phyloP scores from a whole-genome alignment of 2,888 invertebrate species.

The Patella caerulea region DNA sequence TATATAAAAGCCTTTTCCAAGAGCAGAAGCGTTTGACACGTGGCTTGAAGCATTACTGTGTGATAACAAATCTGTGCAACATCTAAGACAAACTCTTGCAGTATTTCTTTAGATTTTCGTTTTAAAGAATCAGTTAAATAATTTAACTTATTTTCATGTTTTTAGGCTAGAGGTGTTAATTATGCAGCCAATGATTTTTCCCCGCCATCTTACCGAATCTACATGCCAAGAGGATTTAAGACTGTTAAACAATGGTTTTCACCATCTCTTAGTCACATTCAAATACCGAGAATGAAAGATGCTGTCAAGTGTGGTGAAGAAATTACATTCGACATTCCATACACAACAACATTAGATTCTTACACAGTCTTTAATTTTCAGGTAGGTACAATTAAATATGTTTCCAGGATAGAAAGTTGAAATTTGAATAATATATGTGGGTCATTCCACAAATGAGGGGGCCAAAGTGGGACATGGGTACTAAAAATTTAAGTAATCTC shows the following conservation, averaged over 20 bases:
- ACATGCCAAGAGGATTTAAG: conserved; percentile 35
- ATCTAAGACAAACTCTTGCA: no score
- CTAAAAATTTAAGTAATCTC: no score
- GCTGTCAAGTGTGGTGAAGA: conserved; percentile 44
- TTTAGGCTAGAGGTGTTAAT: conserved; percentile 11
- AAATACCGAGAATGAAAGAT: conserved; percentile 47
- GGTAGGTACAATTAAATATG: conserved; percentile 28
- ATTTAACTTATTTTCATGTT: not conserved
- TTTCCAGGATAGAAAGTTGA: no score
- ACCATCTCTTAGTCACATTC: conserved; percentile 57
- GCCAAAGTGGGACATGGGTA: no score
- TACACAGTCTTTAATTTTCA: conserved; percentile 42
- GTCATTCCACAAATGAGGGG: no score
- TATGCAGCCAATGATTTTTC: not conserved
- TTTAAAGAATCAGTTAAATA: not conserved
- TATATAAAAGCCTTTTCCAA: no score
- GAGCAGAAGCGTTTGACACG: no score
- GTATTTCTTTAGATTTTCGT: not conserved
- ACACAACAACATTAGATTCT: conserved; percentile 45
- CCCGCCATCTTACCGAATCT: conserved; percentile 14
- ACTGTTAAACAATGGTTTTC: conserved; percentile 58
- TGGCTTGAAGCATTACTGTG: no score
- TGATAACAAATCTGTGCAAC: no score
- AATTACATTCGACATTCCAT: conserved; percentile 49
- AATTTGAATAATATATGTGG: no score